Base-by-base conservation (phyloP, 2,113 vertebrate genomes). In the Chascanopsetta lugubris region DNA sequence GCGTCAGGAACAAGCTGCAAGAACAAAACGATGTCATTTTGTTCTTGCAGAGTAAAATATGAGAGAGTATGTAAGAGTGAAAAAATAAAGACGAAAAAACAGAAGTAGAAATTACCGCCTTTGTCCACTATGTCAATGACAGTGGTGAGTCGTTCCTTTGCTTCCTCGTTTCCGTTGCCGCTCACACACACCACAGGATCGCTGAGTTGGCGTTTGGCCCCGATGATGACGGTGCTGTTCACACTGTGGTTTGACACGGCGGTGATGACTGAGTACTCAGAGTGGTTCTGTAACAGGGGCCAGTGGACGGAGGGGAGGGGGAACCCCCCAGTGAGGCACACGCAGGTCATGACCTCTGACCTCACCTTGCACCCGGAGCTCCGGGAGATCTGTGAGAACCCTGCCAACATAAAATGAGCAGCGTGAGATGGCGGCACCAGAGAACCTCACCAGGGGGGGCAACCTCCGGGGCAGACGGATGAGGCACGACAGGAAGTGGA, bases 241-340 rank as follows among this genome's bases (percentile, higher is more conserved):
- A 87, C 67, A 0, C 45, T 58, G 73, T 60, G 21, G 15, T 68
- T 43, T 7, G n/a, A 62, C 6, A 77, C 75, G 1, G 42, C 32
- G 8, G 48, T 78, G 1, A 18, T 61, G 4, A 74, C 5, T 3
- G 21, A 46, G 64, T 73, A 80, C 9, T 65, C 40, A 1, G 21
- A 20, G 2, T 32, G 27, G 24, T 70, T 54, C 26, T 12, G 13
- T 32, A 82, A 17, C 50, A 65, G 40, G 2, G 61, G 70, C 81
- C 88, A 90, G 25, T 2, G 49, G 17, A 90, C 72, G 38, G 62
- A n/a, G 36, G 83, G 83, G 25, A 72, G 36, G 32, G 81, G 81
- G 43, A 62, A 10, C 3, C 85, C 88, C 25, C 62, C 32, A 40
- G 61, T 79, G 32, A 84, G 13, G 11, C 86, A 89, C 51, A 70